Evolutionary conservation across 2,888 invertebrate species (phyloP), one percentile per base, ranked within the genome.

Genomic region (Acanthopleura granulata): DNA sequence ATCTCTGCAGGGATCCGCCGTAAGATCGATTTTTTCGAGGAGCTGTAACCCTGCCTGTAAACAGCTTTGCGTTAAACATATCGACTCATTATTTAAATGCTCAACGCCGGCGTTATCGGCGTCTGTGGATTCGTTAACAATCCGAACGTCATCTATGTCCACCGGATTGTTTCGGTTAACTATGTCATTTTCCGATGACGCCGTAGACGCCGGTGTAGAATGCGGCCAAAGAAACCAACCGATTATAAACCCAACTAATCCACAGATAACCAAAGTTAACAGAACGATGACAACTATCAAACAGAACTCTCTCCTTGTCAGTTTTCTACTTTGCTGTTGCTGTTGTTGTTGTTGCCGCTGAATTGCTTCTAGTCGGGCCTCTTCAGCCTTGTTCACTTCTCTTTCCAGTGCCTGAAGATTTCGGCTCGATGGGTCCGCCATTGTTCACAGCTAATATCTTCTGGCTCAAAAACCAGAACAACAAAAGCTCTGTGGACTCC

Each of bases 241-340:
- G 18, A 57, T n/a, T 57, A 57, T 57, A 57, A 57, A 57, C 18
- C 57, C 57, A 57, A 57, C 57, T 22, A 57, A 57, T n/a, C 57
- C 18, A 22, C 57, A 57, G 22, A 57, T 57, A 12, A 57, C 57
- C 57, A 57, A 18, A 18, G 57, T 57, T 57, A 57, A 57, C 6
- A 57, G 57, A 18, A 57, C 57, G 12, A 57, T 57, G 18, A 57
- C 18, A 57, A 57, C 57, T 57, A 57, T 57, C 57, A 57, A 12
- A 18, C 57, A 57, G 22, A 57, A 57, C 12, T 57, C 57, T 22
- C 22, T 57, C 4, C 12, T 57, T 4, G 57, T 57, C 22, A 57
- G 22, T 57, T 57, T 57, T 57, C 57, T 18, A 18, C 6, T 18
- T 57, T 57, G 14, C 18, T 51, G n/a, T 18, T 57, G n/a, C 57